Base-by-base conservation (phyloP, 2,797 vertebrate genomes). In the Pteropus rufus region DNA sequence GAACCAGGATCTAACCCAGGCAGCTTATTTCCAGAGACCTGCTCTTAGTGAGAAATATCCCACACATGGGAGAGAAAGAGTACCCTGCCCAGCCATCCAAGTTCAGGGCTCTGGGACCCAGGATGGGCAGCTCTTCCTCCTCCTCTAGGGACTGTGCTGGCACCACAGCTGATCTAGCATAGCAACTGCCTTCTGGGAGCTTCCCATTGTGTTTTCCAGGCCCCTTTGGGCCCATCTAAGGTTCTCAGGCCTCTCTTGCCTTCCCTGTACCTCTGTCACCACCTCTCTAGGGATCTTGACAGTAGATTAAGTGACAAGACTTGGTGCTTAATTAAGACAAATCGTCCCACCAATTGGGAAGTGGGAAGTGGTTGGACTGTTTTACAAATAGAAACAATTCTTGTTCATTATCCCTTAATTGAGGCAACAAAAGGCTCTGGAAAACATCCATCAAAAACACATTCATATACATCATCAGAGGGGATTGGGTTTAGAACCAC, bases 301-400 rank as follows among this genome's bases (percentile, higher is more conserved):
- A 31, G 44, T 92, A 86, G 96, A 91, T 96, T 94, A 96, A 96
- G 60, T 97, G 96, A 72, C 86, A 97, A 97, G 86, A 92, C 97
- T 98, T 98, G 98, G 95, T 98, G 93, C 96, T 98, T 97, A 98
- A 98, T 98, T 98, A 98, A 98, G 98, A 98, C n/a, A 94, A 95
- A 98, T 98, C 98, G 97, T 98, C 97, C 97, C 95, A 29, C 98
- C 98, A 98, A 98, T 98, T 95, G 98, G 97, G 96, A 98, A 98
- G 94, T 65, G 90, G 94, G 98, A 98, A 98, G 98, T 97, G 97
- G 95, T 97, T 98, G 96, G 97, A 98, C 98, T 98, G 97, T 98
- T 98, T 98, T 98, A 98, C 98, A 98, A 98, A 99, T 98, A 98
- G 98, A 98, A 99, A 99, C 98, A 98, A 99, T 99, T 98, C 98